Conservation (phyloP, 2,888 invertebrate genomes). For the Zygothrica quintamaculata region DNA sequence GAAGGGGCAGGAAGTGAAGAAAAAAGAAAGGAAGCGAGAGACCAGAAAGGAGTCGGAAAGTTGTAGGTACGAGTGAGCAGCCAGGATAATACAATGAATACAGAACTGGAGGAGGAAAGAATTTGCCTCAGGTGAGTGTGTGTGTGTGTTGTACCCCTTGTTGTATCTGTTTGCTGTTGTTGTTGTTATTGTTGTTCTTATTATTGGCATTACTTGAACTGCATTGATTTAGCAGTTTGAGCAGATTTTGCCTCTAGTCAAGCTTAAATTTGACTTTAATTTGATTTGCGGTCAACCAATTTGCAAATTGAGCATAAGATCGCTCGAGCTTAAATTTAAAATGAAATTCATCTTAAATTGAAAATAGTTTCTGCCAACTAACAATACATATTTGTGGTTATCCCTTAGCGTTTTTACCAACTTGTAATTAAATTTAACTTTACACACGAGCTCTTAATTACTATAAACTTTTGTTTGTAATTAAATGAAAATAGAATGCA, state of each 20-base stretch:
- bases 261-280: slow-evolving; percentile 32
- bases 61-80: neutral
- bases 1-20: slow-evolving; percentile 11
- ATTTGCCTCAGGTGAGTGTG: slow-evolving; percentile 74
- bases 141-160: slow-evolving; percentile 30
- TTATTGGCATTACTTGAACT: slow-evolving; percentile 16
- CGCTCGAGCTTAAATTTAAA: too few relatives aligned
- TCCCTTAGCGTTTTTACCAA: too few relatives aligned
- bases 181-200: slow-evolving; percentile 18
- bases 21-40: slow-evolving; percentile 19
- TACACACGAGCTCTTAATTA: too few relatives aligned
- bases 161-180: slow-evolving; percentile 4
- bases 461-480: too few relatives aligned
- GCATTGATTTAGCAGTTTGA: slow-evolving; percentile 41
- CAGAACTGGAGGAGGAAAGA: slow-evolving; percentile 70
- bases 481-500: too few relatives aligned
- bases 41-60: neutral
- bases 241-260: slow-evolving; percentile 24
- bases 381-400: neutral
- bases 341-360: too few relatives aligned
- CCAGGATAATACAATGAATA: slow-evolving; percentile 58
- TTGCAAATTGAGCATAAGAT: neutral
- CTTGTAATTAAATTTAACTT: too few relatives aligned
- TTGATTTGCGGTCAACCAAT: slow-evolving; percentile 15
- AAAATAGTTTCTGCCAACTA: neutral